These are phyloP conservation scores for Lagocephalus sceleratus DNA, from an alignment of 2,797 vertebrate species.

Conservation along the genomic window DNA sequence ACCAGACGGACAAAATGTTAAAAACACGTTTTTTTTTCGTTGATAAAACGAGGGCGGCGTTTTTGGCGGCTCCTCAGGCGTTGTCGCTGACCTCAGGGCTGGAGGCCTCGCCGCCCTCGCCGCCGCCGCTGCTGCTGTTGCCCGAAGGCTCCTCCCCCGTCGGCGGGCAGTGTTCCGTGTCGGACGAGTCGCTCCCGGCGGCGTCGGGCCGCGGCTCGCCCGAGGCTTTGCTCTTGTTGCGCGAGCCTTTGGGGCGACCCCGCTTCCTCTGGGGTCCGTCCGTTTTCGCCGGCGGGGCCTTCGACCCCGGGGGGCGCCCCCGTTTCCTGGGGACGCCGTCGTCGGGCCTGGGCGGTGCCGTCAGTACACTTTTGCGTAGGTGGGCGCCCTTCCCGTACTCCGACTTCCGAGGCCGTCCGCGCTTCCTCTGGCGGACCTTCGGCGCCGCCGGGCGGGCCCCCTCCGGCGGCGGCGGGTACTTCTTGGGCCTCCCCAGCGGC, in stretches of 20 bases:
- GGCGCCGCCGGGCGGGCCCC: not conserved
- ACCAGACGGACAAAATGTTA: conserved; percentile 47
- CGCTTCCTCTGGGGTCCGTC: conserved; percentile 43
- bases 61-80: conserved; percentile 45
- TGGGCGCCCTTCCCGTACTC: conserved; percentile 65
- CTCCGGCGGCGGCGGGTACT: conserved; percentile 65
- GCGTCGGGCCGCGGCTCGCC: conserved; percentile 7
- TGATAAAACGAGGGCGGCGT: conserved; percentile 37
- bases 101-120: conserved; percentile 26
- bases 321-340: conserved; percentile 47
- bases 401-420: conserved; percentile 74
- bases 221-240: conserved; percentile 44
- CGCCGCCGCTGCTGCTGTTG: not conserved
- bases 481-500: conserved; percentile 75
- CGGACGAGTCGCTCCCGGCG: conserved; percentile 1
- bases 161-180: not conserved
- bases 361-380: conserved; percentile 39
- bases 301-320: conserved; percentile 44
- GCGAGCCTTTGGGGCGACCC: conserved; percentile 67
- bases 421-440: conserved; percentile 43
- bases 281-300: conserved; percentile 14
- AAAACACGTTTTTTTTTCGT: conserved; percentile 40
- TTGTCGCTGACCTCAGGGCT: conserved; percentile 25
- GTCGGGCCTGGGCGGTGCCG: not conserved
- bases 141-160: not conserved